Evolutionary conservation across 2,797 vertebrate genomes (phyloP).

Genomic region (Pipistrellus nathusii): DNA sequence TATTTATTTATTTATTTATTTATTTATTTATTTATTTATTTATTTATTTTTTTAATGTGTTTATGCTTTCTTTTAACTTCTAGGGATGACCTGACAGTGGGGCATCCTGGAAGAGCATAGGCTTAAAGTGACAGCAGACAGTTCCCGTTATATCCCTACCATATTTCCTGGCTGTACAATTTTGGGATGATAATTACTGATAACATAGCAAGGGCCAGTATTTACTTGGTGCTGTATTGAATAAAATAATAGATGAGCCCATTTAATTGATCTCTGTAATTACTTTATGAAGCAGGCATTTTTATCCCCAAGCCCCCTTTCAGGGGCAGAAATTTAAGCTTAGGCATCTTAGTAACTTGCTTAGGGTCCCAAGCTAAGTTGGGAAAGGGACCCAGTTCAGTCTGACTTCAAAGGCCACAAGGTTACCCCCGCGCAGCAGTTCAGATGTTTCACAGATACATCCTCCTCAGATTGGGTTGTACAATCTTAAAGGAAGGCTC

Average conservation of each 20-base stretch:
- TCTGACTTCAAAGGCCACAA: background rate
- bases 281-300: background rate
- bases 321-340: background rate
- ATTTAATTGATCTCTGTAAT: background rate
- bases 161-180: background rate
- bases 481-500: background rate
- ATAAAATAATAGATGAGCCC: background rate
- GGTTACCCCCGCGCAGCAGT: accelerated
- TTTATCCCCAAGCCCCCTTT: background rate
- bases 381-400: background rate
- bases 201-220: accelerated
- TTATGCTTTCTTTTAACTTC: background rate
- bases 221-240: background rate
- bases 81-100: background rate
- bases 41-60: background rate
- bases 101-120: background rate
- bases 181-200: background rate
- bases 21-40: background rate
- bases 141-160: background rate
- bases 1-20: background rate
- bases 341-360: background rate
- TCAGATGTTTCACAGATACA: background rate
- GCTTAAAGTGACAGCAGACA: background rate
- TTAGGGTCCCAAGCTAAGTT: background rate
- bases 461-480: background rate